Percentiles rank a stretch among this genome's conserved stretches.
phyloP scores from a whole-genome alignment of 2,888 invertebrate genomes.

The Drosophila mercatorum region DNA sequence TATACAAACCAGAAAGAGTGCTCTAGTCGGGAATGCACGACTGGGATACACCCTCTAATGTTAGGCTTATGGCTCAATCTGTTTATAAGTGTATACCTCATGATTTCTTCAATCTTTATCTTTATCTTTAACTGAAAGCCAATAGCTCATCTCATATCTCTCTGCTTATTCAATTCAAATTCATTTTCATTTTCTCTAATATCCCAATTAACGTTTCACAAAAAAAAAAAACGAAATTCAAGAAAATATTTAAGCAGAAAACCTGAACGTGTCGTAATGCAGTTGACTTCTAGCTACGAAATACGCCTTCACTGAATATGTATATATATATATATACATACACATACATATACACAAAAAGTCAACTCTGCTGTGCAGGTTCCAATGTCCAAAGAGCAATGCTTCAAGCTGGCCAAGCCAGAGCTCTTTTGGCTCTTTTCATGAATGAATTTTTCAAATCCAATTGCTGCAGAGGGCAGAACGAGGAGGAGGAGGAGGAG shows the following conservation, averaged over 20 bases:
- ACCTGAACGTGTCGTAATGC: conserved; percentile 71
- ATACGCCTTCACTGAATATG: background rate
- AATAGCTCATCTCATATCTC: background rate
- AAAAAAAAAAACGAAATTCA: conserved; percentile 4
- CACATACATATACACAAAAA: background rate
- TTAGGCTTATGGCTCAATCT: no score
- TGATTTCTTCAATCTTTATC: no score
- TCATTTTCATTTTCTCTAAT: conserved; percentile 48
- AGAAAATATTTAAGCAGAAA: conserved; percentile 48
- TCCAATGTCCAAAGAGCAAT: conserved; percentile 38
- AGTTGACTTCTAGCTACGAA: conserved; percentile 25
- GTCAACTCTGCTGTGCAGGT: conserved; percentile 23
- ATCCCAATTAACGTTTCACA: conserved; percentile 56
- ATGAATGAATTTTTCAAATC: conserved; percentile 70
- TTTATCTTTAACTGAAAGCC: no score
- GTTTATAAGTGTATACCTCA: no score
- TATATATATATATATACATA: background rate
- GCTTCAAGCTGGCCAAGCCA: conserved; percentile 64
- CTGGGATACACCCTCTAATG: no score
- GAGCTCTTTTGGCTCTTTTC: conserved; percentile 43
- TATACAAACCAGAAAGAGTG: no score
- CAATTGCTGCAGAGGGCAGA: conserved; percentile 34
- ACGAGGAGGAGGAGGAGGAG: background rate
- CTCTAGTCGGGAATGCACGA: no score
- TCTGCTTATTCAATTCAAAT: background rate